A percentile compares a stretch with the other conserved stretches of the same genome.
phyloP scores from a whole-genome alignment of 53 echinoderm and acorn worm species.

The Zoroaster sp. region DNA sequence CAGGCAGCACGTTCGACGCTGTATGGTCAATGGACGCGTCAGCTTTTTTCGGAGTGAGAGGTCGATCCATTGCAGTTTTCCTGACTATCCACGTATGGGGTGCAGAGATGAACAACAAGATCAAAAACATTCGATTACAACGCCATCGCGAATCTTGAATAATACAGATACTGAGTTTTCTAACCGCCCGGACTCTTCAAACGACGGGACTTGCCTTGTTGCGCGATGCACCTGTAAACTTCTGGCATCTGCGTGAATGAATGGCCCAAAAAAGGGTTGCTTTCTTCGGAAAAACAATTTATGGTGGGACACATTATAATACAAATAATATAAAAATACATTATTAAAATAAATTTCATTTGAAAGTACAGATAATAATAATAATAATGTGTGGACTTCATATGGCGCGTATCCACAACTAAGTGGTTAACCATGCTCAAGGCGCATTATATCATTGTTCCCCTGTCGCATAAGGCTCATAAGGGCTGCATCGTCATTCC shows the following conservation, averaged over 20 bases:
- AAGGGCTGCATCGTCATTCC: no score
- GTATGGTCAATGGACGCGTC: conserved; percentile 62
- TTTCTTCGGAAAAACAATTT: conserved; percentile 69
- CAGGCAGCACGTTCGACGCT: conserved; percentile 41
- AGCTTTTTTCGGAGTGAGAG: conserved; percentile 62
- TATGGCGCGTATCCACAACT: no score
- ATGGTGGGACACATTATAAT: no score
- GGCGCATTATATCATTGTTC: no score
- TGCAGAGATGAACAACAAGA: conserved; percentile 47
- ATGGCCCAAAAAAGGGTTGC: conserved; percentile 71
- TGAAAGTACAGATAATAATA: no score
- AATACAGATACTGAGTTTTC: conserved; percentile 61
- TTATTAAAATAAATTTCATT: no score
- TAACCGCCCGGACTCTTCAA: conserved; percentile 57
- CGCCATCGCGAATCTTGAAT: conserved; percentile 70
- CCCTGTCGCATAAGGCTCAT: no score
- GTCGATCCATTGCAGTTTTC: conserved; percentile 55
- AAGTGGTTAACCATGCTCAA: no score
- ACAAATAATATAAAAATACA: no score
- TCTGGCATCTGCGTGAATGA: conserved; percentile 36
- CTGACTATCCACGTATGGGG: conserved; percentile 63
- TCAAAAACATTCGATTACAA: conserved; percentile 71
- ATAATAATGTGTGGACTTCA: no score
- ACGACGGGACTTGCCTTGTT: conserved; percentile 65
- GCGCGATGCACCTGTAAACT: conserved; percentile 57